Base-by-base conservation (phyloP, 2,888 invertebrate species). In the Elegia similella region DNA sequence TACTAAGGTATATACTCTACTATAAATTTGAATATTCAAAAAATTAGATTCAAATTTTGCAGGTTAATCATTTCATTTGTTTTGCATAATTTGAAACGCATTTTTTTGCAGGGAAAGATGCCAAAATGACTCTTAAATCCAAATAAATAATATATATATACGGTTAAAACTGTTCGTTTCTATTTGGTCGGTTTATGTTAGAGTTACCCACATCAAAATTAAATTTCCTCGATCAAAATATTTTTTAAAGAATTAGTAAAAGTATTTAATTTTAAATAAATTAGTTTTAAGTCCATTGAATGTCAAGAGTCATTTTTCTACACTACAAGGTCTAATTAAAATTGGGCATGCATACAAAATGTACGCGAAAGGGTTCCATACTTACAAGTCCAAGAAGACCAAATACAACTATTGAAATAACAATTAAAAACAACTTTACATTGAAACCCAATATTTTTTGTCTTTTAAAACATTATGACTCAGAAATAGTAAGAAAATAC, bases 1-100 rank as follows among this genome's bases (percentile, higher is more conserved):
- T 73, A 62, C 78, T 80, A 83, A 75, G 76, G 81, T 57, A 59
- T 59, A 56, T 42, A 55, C 47, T 42, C 38, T 55, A 59, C 54
- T 47, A 13, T 50, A 56, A 59, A 56, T 46, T n/a, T 38, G 38
- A 55, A 59, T 54, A 38, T 38, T 23, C 5, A 38, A 29, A 23
- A 57, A 17, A 29, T 55, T 13, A 34, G 17, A 12, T 44, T 12
- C 44, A 38, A 38, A 17, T 23, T 23, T 5, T 23, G 23, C 23
- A 23, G 5, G 23, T 5, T 44, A 23, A 56, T 34, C 12, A 43
- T 23, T 10, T 55, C 23, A 6, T 48, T 13, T 32, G 13, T 13
- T 30, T 13, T 16, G 52, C 32, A 29, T 30, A 29, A 55, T 23
- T 47, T 42, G n/a, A 55, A 55, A 16, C 38, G 38, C 15, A 38